A percentile compares a stretch with the other conserved stretches of the same genome.
phyloP scores from a whole-genome alignment of 2,888 invertebrate genomes.

The Drosophila melanocephala region DNA sequence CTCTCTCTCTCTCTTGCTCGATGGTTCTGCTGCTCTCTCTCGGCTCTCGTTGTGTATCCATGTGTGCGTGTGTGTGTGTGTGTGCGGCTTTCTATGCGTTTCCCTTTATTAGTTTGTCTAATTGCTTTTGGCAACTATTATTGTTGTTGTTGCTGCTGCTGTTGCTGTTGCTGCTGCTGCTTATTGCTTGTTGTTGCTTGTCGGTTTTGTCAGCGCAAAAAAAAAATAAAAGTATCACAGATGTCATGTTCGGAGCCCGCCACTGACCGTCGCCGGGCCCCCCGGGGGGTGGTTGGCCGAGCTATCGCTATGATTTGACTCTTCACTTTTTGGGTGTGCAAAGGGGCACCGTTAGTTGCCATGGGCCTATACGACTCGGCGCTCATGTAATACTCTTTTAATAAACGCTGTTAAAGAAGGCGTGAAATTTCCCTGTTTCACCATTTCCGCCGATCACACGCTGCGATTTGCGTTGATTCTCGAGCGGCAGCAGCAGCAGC shows the following conservation, averaged over 20 bases:
- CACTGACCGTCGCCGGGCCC: conserved; percentile 49
- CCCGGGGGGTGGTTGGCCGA: conserved; percentile 35
- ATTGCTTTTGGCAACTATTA: conserved; percentile 80
- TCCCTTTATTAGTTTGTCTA: conserved; percentile 80
- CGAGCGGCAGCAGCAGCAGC: conserved; percentile 8
- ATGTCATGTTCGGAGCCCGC: conserved; percentile 63
- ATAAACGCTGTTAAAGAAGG: conserved; percentile 82
- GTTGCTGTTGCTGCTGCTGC: conserved; percentile 39
- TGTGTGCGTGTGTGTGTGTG: conserved; percentile 36
- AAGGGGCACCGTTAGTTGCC: conserved; percentile 43
- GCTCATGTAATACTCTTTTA: conserved; percentile 66
- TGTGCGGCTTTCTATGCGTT: conserved; percentile 59
- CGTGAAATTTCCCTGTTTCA: conserved; percentile 76
- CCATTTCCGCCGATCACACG: conserved; percentile 63
- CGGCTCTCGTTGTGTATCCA: conserved; percentile 5
- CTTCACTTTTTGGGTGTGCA: conserved; percentile 68
- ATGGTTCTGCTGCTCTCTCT: conserved; percentile 14
- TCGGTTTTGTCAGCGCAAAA: conserved; percentile 57
- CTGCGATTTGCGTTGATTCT: conserved; percentile 50
- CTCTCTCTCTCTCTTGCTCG: conserved; percentile 27
- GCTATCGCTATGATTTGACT: conserved; percentile 71
- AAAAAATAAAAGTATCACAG: conserved; percentile 69
- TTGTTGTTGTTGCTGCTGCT: conserved; percentile 31
- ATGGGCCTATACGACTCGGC: conserved; percentile 33
- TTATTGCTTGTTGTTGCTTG: conserved; percentile 39